A percentile compares a stretch with the other conserved stretches of the same genome.
These are phyloP conservation scores for Drosophila sturtevanti DNA, from an alignment of 1,140 invertebrate genomes.

Conservation along the genomic window DNA sequence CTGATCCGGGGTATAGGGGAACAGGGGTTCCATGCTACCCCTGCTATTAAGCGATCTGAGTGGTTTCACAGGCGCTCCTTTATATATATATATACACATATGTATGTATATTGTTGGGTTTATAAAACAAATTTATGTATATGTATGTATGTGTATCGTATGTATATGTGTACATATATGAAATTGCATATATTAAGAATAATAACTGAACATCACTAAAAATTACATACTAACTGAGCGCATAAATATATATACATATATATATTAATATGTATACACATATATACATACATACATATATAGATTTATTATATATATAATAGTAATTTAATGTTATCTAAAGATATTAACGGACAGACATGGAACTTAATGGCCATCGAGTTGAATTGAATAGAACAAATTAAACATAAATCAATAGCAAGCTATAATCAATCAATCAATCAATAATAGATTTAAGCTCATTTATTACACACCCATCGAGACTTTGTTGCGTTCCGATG, in stretches of 20 bases:
- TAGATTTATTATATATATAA: too few species aligned
- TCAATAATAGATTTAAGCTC: not conserved
- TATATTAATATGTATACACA: not conserved
- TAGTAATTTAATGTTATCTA: too few species aligned
- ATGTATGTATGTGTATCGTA: conserved; percentile 17
- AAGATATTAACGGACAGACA: not conserved
- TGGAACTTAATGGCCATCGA: not conserved
- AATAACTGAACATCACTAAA: not conserved
- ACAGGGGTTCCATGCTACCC: conserved; percentile 84
- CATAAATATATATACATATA: not conserved
- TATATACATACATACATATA: not conserved
- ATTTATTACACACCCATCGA: conserved; percentile 70
- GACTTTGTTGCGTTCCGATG: conserved; percentile 79
- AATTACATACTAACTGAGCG: not conserved
- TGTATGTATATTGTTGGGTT: conserved; percentile 7
- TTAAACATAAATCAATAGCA: not conserved
- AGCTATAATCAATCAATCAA: conserved; percentile 2
- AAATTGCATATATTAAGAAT: conserved; percentile 39
- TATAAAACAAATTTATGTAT: conserved; percentile 13
- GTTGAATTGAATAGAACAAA: not conserved
- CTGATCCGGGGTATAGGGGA: conserved; percentile 84
- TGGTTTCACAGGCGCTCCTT: conserved; percentile 86
- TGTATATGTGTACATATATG: conserved; percentile 21
- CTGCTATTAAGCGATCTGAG: conserved; percentile 85
- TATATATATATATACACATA: conserved; percentile 26